Evolutionary conservation across 2,888 invertebrate genomes (phyloP).

Genomic region (Caenorhabditis afra): DNA sequence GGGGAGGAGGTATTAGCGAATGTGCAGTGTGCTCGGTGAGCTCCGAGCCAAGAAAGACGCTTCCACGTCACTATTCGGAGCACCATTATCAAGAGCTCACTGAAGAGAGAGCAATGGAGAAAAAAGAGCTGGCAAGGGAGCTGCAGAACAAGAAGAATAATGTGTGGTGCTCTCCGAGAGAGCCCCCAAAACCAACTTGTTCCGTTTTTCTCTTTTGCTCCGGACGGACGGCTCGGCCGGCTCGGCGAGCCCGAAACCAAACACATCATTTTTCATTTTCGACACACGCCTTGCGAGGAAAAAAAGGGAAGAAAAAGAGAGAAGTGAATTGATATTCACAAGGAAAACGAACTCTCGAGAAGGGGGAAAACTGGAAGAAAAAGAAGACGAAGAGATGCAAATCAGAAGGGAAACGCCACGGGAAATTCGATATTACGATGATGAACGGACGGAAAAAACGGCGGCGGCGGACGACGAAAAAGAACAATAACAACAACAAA

Average conservation of each 20-base stretch:
- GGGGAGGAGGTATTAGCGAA: too few relatives aligned
- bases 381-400: too few relatives aligned
- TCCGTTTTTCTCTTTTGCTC: neutral
- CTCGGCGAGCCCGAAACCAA: neutral
- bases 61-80: too few relatives aligned
- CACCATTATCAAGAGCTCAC: too few relatives aligned
- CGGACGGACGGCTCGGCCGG: neutral
- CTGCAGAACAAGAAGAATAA: too few relatives aligned
- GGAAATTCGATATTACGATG: neutral
- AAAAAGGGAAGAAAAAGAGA: too few relatives aligned
- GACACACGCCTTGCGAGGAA: neutral
- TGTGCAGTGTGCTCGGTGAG: too few relatives aligned
- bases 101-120: neutral
- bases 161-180: neutral
- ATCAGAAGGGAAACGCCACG: too few relatives aligned
- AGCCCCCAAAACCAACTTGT: neutral
- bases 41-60: too few relatives aligned
- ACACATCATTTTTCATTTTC: constrained; percentile 47
- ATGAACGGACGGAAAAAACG: neutral
- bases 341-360: too few relatives aligned
- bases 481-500: neutral
- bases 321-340: too few relatives aligned
- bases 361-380: too few relatives aligned
- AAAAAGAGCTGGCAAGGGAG: neutral
- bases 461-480: neutral